Evolutionary conservation across 2,888 invertebrate species (phyloP), one percentile per base, ranked within the genome.

Genomic region (Chaetogeoica ovagalla): DNA sequence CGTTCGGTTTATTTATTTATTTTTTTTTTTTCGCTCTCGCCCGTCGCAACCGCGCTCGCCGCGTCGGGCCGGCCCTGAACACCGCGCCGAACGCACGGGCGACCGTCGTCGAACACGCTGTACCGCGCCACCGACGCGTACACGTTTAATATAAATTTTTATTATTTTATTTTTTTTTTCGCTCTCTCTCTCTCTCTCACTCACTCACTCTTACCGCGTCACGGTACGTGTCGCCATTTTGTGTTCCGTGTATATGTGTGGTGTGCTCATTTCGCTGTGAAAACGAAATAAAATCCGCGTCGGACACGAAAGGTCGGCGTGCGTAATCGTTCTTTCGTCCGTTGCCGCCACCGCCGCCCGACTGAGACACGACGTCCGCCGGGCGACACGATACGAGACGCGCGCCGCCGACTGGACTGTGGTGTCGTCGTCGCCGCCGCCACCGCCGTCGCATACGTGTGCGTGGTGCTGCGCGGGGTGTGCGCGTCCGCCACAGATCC

Each of bases 341-440:
- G 48, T 13, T 37, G 48, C 55, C 71, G 55, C 48, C 48, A 13
- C 3, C 48, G 48, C 55, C 71, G 55, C 23, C 21, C 55, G 55
- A 37, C 11, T 48, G 71, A 37, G 71, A 37, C 57, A 9, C 65
- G 37, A 68, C 70, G 70, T 23, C 79, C 55, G 79, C 63, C 70
- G 19, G 39, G 63, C 79, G 52, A 79, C 71, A 71, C 71, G 71
- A 71, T 57, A 79, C 79, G 79, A 71, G 79, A 79, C 70, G 71
- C 79, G 70, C 79, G 79, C 79, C 71, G 71, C 57, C 57, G 71
- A 79, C 79, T 71, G 79, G 79, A 79, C 79, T 79, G 71, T 68
- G 43, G 68, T 71, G 79, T 57, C 57, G 62, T 62, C 55, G 69
- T 60, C 76, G 76, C 52, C 76, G 76, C 19, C 68, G 48, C 3